These are phyloP conservation scores for Abscondita cerata DNA, from an alignment of 2,888 invertebrate genomes.

Conservation along the genomic window DNA sequence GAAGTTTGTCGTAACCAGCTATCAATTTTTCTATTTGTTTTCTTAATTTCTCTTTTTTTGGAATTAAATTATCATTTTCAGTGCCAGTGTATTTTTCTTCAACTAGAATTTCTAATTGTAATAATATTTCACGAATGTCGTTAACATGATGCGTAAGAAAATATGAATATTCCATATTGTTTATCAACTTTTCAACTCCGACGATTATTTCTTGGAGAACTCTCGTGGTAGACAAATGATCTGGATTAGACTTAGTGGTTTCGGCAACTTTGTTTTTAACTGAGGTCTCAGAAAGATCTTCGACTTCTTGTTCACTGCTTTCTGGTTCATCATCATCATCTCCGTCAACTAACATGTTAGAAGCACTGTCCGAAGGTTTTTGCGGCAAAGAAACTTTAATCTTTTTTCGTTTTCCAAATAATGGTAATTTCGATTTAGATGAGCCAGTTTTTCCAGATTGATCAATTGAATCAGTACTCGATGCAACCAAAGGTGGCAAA, in stretches of 20 bases:
- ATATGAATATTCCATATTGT: constrained; percentile 22
- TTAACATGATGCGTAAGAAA: constrained; percentile 42
- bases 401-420: constrained; percentile 65
- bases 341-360: constrained; percentile 50
- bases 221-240: too few species aligned
- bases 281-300: too few species aligned
- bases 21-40: constrained; percentile 39
- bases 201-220: too few species aligned
- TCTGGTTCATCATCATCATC: constrained; percentile 64
- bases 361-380: constrained; percentile 44
- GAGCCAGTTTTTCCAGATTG: constrained; percentile 37
- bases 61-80: constrained; percentile 46
- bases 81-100: constrained; percentile 45
- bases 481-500: constrained; percentile 62
- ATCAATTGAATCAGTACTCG: constrained; percentile 23
- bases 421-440: constrained; percentile 57
- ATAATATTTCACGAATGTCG: constrained; percentile 45
- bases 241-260: too few species aligned
- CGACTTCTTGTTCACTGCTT: too few species aligned
- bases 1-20: constrained; percentile 12
- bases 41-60: constrained; percentile 48
- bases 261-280: too few species aligned
- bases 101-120: constrained; percentile 44
- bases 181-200: too few species aligned
- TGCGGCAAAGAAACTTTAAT: constrained; percentile 61